Evolutionary conservation across 2,797 vertebrate species (phyloP), one percentile per base, ranked within the genome.

Genomic region (Prionace glauca): DNA sequence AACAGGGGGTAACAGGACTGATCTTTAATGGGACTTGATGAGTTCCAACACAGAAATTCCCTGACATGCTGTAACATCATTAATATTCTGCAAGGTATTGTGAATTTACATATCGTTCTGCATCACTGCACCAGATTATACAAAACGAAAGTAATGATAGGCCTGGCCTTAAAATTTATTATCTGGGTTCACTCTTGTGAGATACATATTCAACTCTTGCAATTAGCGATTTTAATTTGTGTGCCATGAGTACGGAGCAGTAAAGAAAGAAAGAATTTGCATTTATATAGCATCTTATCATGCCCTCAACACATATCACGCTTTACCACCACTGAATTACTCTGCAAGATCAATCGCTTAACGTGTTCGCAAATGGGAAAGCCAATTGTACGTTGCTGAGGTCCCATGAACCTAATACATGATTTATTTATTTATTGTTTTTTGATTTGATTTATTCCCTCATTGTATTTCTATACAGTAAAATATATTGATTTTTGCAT

Each of bases 51-150:
- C 20, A 71, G 93, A 94, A 56, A 94, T 36, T 94, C 69, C 71
- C 93, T 94, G 93, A 72, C 69, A 94, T 94, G 93, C 41, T 94
- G 93, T 94, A 74, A 74, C 36, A 94, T 94, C 41, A 94, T 94
- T 94, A 94, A 94, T 74, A 94, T 94, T 94, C 93, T 74, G 93
- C 32, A 36, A 94, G 69, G 36, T 72, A 74, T 71, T 74, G 69
- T 26, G 69, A 94, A 94, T 94, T 94, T 94, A 94, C 93, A 94
- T 94, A 74, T 41, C 1, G 45, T 94, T 94, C 93, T 94, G 69
- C 93, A 94, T 74, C 93, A 72, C 93, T 71, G 93, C 93, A 74
- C 41, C 69, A 56, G 93, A 56, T 94, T 72, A 94, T 94, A 67
- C 14, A 45, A 94, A 94, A 94, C 69, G 50, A 74, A 74, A 45